Evolutionary conservation across 2,113 vertebrate species (phyloP), one percentile per base, ranked within the genome.

Genomic region (Pseudorectes ferrugineus): DNA sequence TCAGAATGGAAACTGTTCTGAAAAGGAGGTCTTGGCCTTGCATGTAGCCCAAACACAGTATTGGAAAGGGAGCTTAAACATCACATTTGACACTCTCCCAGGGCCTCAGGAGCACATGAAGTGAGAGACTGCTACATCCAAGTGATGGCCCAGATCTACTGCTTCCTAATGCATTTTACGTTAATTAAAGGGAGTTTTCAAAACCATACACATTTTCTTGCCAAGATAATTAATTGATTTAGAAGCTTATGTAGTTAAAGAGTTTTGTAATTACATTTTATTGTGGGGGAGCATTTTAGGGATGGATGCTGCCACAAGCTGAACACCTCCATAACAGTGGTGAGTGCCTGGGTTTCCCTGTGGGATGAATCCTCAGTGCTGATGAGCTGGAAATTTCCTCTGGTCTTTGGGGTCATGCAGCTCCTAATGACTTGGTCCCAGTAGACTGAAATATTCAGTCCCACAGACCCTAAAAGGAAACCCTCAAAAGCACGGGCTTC

Each of bases 171-270:
- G 5, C 68, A 77, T 40, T 73, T 86, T 8, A 23, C 38, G 55
- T 96, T 97, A 96, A 97, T 96, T 97, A 96, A 94, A 85, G 55
- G 12, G 51, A 94, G 40, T 77, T 92, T 83, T 94, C 71, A 93
- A 95, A 93, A 73, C 26, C 78, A 89, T 77, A 83, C 46, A 86
- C 14, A 36, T 74, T 80, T 94, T 94, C 79, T 79, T 80, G 55
- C 36, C 22, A 35, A 94, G 82, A 86, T 80, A 92, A 92, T 95
- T 49, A 89, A 94, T 51, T 62, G 65, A 88, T 90, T 80, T 83
- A 93, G 71, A 80, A 91, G 45, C 74, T 90, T 88, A 77, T 78
- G 63, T 74, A 85, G 85, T 92, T 92, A 88, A 94, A 85, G 63
- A 57, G 17, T 14, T 88, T 77, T 92, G 46, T 93, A 96, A 95